Evolutionary conservation across 2,888 invertebrate genomes (phyloP).

Genomic region (Sinotaia quadrata): DNA sequence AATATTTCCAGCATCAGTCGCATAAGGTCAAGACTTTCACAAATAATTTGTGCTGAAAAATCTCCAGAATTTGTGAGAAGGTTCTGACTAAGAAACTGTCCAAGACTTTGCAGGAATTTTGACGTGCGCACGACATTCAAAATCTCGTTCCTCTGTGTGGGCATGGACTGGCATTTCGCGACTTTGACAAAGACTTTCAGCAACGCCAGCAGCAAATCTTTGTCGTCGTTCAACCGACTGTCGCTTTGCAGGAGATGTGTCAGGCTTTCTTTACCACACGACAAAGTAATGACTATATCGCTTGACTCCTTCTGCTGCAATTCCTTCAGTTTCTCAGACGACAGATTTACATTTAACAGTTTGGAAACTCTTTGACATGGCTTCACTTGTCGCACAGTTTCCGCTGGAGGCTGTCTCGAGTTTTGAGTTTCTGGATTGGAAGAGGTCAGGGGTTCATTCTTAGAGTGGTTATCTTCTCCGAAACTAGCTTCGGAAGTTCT

Average conservation of each 20-base stretch:
- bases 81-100: not conserved
- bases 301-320: not conserved
- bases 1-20: conserved; percentile 5
- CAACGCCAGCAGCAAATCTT: not conserved
- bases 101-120: conserved; percentile 5
- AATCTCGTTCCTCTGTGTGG: conserved; percentile 3
- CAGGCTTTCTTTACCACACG: conserved; percentile 15
- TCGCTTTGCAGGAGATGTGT: not conserved
- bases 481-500: too few relatives aligned
- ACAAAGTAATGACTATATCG: not conserved
- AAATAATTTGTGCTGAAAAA: not conserved
- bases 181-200: conserved; percentile 9
- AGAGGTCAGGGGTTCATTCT: too few relatives aligned
- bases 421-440: too few relatives aligned
- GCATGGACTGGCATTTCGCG: conserved; percentile 19
- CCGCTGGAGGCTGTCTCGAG: too few relatives aligned
- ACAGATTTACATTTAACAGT: conserved; percentile 5
- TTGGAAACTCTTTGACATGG: not conserved
- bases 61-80: not conserved
- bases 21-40: conserved; percentile 12
- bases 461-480: too few relatives aligned
- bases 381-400: too few relatives aligned
- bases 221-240: not conserved
- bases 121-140: conserved; percentile 9
- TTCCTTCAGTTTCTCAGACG: not conserved